Conservation (phyloP, 2,113 vertebrate species). For the Riparia riparia region DNA sequence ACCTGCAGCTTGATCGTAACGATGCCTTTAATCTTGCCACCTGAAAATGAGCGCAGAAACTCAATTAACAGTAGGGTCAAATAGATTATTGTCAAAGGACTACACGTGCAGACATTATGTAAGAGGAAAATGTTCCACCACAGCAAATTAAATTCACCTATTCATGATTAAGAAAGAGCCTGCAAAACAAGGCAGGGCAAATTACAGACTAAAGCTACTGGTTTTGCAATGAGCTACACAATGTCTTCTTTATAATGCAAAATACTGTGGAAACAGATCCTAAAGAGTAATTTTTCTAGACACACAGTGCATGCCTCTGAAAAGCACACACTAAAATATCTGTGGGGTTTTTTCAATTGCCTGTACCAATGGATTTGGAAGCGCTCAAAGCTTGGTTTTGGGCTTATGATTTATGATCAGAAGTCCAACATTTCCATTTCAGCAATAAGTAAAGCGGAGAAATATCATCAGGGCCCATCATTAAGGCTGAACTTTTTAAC, state of each 20-base stretch:
- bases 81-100: conserved; percentile 4
- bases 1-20: background rate
- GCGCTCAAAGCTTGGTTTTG: background rate
- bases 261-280: conserved; percentile 14
- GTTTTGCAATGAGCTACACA: conserved; percentile 38
- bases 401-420: background rate
- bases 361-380: background rate
- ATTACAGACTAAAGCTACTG: conserved; percentile 31
- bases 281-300: conserved; percentile 31
- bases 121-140: conserved; percentile 41
- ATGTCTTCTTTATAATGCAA: conserved; percentile 42
- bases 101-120: conserved; percentile 2
- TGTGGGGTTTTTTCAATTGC: background rate
- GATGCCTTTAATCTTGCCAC: background rate
- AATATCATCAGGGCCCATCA: background rate
- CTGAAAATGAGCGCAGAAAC: background rate
- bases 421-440: background rate
- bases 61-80: conserved; percentile 34
- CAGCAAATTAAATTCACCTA: conserved; percentile 52
- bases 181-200: conserved; percentile 25
- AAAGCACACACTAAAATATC: background rate
- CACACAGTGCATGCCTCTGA: background rate
- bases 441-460: background rate
- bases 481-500: background rate
- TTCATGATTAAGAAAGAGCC: conserved; percentile 37